Percentiles rank a stretch among this genome's conserved stretches.
These are phyloP conservation scores for Mionectes macconnelli DNA, from an alignment of 2,113 vertebrate species.

Conservation along the genomic window DNA sequence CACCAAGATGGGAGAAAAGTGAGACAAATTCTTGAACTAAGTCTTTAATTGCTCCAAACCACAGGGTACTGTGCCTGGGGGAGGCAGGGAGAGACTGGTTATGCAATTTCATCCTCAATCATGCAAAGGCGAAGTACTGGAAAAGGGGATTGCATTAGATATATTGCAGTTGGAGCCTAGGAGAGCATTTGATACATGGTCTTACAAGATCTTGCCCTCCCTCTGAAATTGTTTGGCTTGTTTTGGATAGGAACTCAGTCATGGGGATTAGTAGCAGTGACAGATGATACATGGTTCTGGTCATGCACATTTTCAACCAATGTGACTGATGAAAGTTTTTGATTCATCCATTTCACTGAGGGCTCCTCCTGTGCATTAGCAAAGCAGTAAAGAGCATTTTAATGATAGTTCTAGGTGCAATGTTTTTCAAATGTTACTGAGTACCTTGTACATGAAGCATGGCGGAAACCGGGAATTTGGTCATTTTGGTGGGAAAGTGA, in stretches of 20 bases:
- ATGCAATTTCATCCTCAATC: conserved; percentile 9
- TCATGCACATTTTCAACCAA: background rate
- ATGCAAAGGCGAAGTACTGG: background rate
- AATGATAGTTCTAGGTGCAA: background rate
- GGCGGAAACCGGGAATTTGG: background rate
- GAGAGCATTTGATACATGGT: background rate
- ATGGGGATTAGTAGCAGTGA: background rate
- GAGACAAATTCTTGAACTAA: conserved; percentile 22
- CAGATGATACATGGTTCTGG: background rate
- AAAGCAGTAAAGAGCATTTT: background rate
- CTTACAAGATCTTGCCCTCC: background rate
- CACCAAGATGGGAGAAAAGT: conserved; percentile 28
- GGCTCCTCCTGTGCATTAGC: background rate
- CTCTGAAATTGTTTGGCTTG: background rate
- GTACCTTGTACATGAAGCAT: background rate
- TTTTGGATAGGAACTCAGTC: background rate
- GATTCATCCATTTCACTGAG: background rate
- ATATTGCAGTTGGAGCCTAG: conserved; percentile 9
- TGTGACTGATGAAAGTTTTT: background rate
- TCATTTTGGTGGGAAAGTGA: background rate
- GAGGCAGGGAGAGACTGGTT: background rate
- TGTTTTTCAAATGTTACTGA: background rate
- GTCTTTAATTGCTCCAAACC: conserved; percentile 19
- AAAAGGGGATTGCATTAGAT: conserved; percentile 5
- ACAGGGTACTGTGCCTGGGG: conserved; percentile 12